These are phyloP conservation scores for Mirounga angustirostris DNA, from an alignment of 2,113 vertebrate species.

Conservation along the genomic window DNA sequence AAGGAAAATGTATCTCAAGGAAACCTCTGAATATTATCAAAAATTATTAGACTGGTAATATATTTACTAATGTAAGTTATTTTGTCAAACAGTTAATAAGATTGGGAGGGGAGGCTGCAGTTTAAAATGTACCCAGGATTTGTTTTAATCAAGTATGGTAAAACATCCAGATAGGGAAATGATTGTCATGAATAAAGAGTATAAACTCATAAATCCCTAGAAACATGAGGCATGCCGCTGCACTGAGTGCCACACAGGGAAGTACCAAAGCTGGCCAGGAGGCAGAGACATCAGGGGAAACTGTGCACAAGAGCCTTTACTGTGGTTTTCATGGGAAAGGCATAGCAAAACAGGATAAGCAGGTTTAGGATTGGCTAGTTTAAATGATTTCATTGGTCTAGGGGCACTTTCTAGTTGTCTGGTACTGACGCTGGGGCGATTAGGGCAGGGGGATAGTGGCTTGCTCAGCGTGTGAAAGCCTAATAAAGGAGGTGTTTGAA, in stretches of 20 bases:
- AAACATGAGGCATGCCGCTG: neutral
- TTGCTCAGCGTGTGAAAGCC: neutral
- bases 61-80: neutral
- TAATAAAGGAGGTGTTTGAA: neutral
- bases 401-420: neutral
- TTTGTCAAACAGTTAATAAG: neutral
- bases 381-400: neutral
- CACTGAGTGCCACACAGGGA: neutral
- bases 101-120: neutral
- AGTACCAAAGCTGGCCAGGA: neutral
- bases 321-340: neutral
- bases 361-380: neutral
- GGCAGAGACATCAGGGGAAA: neutral
- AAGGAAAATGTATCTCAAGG: neutral
- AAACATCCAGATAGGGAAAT: neutral
- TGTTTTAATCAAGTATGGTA: neutral
- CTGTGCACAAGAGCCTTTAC: neutral
- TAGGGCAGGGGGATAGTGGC: neutral
- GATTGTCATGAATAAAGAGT: neutral
- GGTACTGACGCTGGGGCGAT: neutral
- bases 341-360: neutral
- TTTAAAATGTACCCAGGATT: neutral
- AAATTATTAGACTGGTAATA: conserved; percentile 8
- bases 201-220: neutral
- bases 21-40: neutral